Percentiles rank a stretch among this genome's conserved stretches.
Evolutionary conservation across 92 coral and sea anemone genomes (phyloP).

Genomic region (Epizoanthus illoricatus): DNA sequence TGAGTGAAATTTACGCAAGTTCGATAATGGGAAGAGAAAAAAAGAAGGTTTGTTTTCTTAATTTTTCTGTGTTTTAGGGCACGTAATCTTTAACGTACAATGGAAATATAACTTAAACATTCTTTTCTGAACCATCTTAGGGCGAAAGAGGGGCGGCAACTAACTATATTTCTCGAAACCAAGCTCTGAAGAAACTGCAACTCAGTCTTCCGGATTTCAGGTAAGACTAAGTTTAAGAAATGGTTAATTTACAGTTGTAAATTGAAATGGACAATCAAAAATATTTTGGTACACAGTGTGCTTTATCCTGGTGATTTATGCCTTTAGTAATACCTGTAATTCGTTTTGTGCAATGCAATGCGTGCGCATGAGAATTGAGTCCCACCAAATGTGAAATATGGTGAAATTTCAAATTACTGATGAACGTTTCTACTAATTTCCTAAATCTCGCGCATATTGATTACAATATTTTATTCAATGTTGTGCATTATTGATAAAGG

Average conservation of each 20-base stretch:
- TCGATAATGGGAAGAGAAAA: constrained; percentile 62
- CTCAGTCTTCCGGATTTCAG: constrained; percentile 96
- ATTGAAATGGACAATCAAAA: background rate
- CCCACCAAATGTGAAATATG: too few relatives aligned
- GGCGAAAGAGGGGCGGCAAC: constrained; percentile 97
- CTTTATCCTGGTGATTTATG: too few relatives aligned
- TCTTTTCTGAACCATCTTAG: constrained; percentile 38
- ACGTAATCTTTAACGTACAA: background rate
- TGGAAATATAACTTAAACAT: background rate
- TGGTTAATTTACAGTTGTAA: too few relatives aligned
- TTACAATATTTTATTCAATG: too few relatives aligned
- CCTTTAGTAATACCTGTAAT: too few relatives aligned
- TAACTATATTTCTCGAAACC: constrained; percentile 83
- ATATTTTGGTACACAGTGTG: background rate
- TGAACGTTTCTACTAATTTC: too few relatives aligned
- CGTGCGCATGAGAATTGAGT: too few relatives aligned
- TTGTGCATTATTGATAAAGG: too few relatives aligned
- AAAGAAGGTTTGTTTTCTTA: constrained; percentile 66
- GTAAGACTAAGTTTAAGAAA: constrained; percentile 31
- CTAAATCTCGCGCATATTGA: too few relatives aligned
- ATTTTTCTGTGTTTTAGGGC: background rate
- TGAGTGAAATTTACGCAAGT: background rate
- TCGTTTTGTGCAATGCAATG: too few relatives aligned
- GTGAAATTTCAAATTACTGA: too few relatives aligned
- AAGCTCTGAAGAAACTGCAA: constrained; percentile 90